Evolutionary conservation across 2,113 vertebrate species (phyloP).

Genomic region (Epinephelus fuscoguttatus): DNA sequence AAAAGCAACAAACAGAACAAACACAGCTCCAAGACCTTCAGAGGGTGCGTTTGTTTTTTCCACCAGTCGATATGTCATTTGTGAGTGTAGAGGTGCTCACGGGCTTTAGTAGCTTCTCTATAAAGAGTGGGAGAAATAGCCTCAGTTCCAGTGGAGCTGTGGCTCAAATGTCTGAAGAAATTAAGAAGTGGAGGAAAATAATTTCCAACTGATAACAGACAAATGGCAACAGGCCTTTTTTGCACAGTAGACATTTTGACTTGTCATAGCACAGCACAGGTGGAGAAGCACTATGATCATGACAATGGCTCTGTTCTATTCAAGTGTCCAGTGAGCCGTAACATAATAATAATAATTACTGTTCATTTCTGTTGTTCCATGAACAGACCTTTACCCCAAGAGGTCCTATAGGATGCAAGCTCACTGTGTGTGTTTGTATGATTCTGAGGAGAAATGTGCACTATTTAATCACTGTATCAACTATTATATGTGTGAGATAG

Average conservation of each 20-base stretch:
- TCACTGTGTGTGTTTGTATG: background rate
- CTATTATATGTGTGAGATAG: too few relatives aligned
- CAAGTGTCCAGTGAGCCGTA: background rate
- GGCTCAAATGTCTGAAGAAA: background rate
- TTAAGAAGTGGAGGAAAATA: background rate
- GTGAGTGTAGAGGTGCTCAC: too few relatives aligned
- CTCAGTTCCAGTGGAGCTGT: background rate
- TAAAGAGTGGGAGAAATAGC: background rate
- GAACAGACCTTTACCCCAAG: background rate
- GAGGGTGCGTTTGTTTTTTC: background rate
- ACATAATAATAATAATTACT: background rate
- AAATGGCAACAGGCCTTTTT: background rate
- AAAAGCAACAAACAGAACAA: background rate
- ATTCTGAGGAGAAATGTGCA: too few relatives aligned
- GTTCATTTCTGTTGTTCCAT: too few relatives aligned
- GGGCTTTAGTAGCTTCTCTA: background rate
- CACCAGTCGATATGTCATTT: background rate
- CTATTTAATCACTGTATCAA: too few relatives aligned
- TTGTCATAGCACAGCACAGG: background rate
- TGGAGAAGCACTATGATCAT: too few relatives aligned
- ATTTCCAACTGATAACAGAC: background rate
- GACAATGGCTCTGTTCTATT: too few relatives aligned
- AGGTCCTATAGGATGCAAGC: background rate
- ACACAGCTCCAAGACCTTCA: background rate
- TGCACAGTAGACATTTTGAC: background rate